Evolutionary conservation across 1,140 invertebrate genomes (phyloP).

Genomic region (Triops cancriformis): DNA sequence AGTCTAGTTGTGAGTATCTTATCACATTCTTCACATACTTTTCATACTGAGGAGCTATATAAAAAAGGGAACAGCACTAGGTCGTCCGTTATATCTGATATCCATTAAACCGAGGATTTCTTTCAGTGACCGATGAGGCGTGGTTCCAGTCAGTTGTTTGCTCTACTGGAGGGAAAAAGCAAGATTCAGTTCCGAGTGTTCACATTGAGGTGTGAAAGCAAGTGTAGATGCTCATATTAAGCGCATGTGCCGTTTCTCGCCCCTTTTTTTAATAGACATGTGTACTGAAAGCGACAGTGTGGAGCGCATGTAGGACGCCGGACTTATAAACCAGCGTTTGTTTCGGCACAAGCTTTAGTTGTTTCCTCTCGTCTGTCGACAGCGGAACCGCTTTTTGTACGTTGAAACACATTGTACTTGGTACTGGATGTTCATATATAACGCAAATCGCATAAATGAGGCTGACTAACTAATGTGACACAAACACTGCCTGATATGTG

Average conservation of each 20-base stretch:
- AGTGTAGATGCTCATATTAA: background rate
- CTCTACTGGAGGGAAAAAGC: background rate
- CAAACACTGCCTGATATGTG: no score
- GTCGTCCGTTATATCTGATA: no score
- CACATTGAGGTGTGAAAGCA: background rate
- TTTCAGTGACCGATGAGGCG: no score
- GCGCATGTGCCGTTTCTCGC: background rate
- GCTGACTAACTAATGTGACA: no score
- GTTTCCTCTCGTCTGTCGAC: background rate
- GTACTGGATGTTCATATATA: no score
- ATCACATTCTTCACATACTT: no score
- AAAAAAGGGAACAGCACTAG: no score
- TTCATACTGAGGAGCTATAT: no score
- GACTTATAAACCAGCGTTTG: background rate
- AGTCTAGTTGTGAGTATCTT: no score
- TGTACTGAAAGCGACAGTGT: background rate
- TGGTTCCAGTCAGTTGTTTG: background rate
- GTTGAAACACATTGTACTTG: no score
- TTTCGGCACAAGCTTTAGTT: background rate
- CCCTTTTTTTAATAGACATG: background rate
- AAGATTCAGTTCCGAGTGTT: background rate
- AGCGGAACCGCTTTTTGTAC: background rate
- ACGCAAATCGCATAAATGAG: no score
- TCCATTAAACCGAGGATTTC: no score
- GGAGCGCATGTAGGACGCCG: background rate